Evolutionary conservation across 2,888 invertebrate genomes (phyloP), one percentile per base, ranked within the genome.

Genomic region (Drosophila eohydei): DNA sequence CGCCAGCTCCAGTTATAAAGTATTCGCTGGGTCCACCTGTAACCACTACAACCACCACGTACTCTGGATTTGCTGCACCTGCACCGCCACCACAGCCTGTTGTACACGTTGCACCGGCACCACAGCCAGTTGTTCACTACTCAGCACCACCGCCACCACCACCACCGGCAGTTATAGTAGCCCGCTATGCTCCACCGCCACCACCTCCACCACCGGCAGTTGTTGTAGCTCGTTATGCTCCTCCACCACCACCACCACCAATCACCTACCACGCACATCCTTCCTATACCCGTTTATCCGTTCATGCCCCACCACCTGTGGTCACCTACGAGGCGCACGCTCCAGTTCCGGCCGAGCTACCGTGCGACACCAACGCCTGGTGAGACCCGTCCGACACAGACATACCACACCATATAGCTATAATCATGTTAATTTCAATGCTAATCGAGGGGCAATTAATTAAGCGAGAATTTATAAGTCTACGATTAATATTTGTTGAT

Each of bases 371-470:
- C 7, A 58, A 34, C 30, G 68, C 57, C 59, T 86, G 90, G 85
- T 86, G 50, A 79, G 58, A 12, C 9, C 3, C 14, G 32, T 28
- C 30, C 26, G n/a, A 12, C n/a, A 34, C 28, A 55, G 16, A 28
- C 14, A 41, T 30, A 11, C 14, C 48, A 30, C 30, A 48, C 16
- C 11, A 36, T 11, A 16, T 9, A 12, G 32, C 46, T n/a, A 68
- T 66, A 51, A 46, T 65, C 59, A 64, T 86, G 61, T 64, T 69
- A 77, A 71, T 74, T 81, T 76, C 71, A 77, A 85, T 88, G 86
- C 71, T 77, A 82, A 84, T 84, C 48, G 51, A n/a, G 69, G 68
- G 79, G 71, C 76, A 83, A 88, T 86, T 83, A 83, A 86, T 90
- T 86, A 82, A 80, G 71, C 75, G 70, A 61, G 59, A 60, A 71